phyloP scores from a whole-genome alignment of 2,888 invertebrate species.

The Thereva nobilitata region DNA sequence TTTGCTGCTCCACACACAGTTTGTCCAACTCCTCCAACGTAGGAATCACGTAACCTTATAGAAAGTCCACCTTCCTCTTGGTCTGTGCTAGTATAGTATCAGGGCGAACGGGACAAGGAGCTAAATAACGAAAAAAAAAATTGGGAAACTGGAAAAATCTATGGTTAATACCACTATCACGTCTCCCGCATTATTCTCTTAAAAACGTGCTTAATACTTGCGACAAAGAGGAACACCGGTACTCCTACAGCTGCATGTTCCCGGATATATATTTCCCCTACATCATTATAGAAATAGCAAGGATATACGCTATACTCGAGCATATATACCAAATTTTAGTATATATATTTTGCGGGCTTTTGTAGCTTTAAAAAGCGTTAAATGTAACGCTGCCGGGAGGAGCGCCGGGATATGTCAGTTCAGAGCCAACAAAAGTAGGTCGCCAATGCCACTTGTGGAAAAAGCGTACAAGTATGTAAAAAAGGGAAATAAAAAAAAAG shows the following conservation, averaged over 20 bases:
- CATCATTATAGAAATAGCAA: conserved; percentile 6
- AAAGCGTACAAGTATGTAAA: no score
- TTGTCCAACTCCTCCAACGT: conserved; percentile 15
- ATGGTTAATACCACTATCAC: conserved; percentile 30
- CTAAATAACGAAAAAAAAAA: neutral
- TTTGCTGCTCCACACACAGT: neutral
- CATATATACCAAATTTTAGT: no score
- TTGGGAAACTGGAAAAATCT: neutral
- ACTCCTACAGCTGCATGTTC: conserved; percentile 14
- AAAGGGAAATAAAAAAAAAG: conserved; percentile 13
- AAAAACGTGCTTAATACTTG: conserved; percentile 32
- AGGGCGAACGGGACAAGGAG: neutral
- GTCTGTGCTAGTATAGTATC: neutral
- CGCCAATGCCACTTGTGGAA: neutral
- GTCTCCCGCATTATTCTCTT: conserved; percentile 32
- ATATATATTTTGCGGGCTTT: no score
- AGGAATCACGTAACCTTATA: conserved; percentile 21
- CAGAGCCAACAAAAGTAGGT: conserved; percentile 8
- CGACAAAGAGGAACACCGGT: conserved; percentile 28
- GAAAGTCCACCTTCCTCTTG: conserved; percentile 26
- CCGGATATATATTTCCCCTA: conserved; percentile 3
- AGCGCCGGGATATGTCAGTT: neutral
- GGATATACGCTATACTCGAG: neutral
- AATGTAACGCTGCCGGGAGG: neutral
- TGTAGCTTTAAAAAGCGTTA: conserved; percentile 25